Evolutionary conservation across 2,797 vertebrate species (phyloP).

Genomic region (Carduelis carduelis): DNA sequence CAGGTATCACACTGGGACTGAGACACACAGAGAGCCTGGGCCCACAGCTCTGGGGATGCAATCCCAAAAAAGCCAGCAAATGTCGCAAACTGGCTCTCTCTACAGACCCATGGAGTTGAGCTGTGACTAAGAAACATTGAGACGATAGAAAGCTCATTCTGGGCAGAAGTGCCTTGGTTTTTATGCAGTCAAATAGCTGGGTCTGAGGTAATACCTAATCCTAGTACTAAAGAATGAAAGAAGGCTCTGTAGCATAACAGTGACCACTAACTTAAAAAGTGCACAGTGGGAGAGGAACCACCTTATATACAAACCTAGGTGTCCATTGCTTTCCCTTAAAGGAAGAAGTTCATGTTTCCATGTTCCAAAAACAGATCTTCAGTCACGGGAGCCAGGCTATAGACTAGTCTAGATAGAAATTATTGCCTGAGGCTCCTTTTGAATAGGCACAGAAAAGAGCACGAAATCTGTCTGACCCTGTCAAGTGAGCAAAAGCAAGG

Average conservation of each 20-base stretch:
- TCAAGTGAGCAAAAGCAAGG: neutral
- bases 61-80: rapidly evolving
- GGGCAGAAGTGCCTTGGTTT: neutral
- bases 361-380: neutral
- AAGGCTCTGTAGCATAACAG: neutral
- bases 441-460: neutral
- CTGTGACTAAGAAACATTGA: neutral
- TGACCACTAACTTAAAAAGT: neutral
- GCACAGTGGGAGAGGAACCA: rapidly evolving
- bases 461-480: neutral
- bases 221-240: neutral
- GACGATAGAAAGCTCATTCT: neutral
- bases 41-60: neutral
- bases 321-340: neutral
- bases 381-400: rapidly evolving
- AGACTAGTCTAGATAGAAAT: neutral
- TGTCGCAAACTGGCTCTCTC: neutral
- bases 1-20: neutral
- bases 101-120: neutral
- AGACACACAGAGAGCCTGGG: rapidly evolving
- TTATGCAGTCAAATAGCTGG: neutral
- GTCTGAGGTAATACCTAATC: neutral
- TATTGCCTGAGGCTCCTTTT: neutral
- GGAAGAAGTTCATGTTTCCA: neutral
- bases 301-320: neutral